These are phyloP conservation scores for Diorhabda elongata DNA, from an alignment of 1,140 invertebrate genomes.

Conservation along the genomic window DNA sequence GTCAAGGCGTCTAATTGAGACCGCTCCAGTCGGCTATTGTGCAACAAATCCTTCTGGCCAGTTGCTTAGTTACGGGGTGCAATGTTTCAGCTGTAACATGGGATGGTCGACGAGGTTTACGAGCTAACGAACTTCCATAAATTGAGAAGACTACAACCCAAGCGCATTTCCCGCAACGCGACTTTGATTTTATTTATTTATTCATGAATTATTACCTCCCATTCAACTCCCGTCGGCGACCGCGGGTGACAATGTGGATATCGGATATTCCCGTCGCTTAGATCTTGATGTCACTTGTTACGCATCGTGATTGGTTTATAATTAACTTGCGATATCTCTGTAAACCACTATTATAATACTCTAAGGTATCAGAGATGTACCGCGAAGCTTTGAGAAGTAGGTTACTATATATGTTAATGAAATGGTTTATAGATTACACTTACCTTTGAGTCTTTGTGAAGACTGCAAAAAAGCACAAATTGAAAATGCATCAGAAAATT, in stretches of 20 bases:
- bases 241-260: constrained; percentile 30
- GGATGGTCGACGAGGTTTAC: constrained; percentile 35
- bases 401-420: too few relatives aligned
- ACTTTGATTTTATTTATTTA: constrained; percentile 37
- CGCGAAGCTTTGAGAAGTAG: too few relatives aligned
- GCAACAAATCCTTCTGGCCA: constrained; percentile 25
- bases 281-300: constrained; percentile 25
- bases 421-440: too few relatives aligned
- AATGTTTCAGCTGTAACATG: constrained; percentile 36
- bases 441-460: too few relatives aligned
- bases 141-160: constrained; percentile 25
- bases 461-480: too few relatives aligned
- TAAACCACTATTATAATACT: too few relatives aligned
- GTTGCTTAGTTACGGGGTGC: constrained; percentile 38
- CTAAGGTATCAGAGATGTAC: too few relatives aligned
- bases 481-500: too few relatives aligned
- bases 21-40: constrained; percentile 22
- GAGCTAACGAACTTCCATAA: constrained; percentile 36
- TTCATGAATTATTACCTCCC: constrained; percentile 33
- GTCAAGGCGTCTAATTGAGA: constrained; percentile 27
- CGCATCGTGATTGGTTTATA: constrained; percentile 29
- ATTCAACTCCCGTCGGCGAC: constrained; percentile 27
- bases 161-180: constrained; percentile 29
- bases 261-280: constrained; percentile 24
- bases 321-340: constrained; percentile 14